Percentiles rank a stretch among this genome's conserved stretches.
These are phyloP conservation scores for Platyrinchus mystaceus DNA, from an alignment of 2,797 vertebrate species.

Conservation along the genomic window DNA sequence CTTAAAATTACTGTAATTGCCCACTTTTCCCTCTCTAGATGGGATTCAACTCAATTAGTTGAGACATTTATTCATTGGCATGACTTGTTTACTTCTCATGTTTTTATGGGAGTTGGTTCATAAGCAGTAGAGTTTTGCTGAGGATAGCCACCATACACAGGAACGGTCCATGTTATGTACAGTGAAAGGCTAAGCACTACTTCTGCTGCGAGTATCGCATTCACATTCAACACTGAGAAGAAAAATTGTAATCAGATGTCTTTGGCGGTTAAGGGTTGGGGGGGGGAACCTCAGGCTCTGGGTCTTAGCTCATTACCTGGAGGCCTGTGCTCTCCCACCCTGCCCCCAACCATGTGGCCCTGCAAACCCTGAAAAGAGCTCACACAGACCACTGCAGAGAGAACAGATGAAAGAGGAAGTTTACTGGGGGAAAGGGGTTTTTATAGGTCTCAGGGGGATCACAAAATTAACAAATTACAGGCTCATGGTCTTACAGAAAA, in stretches of 20 bases:
- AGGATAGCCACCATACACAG: background rate
- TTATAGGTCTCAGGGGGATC: too few relatives aligned
- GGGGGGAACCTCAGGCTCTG: too few relatives aligned
- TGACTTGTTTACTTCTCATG: background rate
- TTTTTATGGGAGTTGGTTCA: background rate
- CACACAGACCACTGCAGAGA: too few relatives aligned
- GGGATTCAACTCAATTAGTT: background rate
- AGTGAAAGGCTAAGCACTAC: background rate
- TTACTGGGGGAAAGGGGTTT: too few relatives aligned
- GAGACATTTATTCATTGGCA: background rate
- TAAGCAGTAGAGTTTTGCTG: background rate
- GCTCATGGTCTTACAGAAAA: too few relatives aligned
- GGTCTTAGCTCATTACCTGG: too few relatives aligned
- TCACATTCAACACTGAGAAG: background rate
- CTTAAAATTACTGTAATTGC: background rate
- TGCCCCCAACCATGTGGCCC: too few relatives aligned
- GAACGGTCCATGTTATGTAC: background rate
- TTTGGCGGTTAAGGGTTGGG: too few relatives aligned
- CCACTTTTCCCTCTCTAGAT: background rate
- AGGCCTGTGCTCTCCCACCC: too few relatives aligned
- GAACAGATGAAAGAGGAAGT: too few relatives aligned
- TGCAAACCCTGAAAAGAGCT: too few relatives aligned
- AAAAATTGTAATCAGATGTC: background rate
- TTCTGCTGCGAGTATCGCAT: background rate
- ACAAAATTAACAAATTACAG: too few relatives aligned